A percentile compares a stretch with the other conserved stretches of the same genome.
phyloP scores from a whole-genome alignment of 2,797 vertebrate species.

The Chlorospingus semifuscus region DNA sequence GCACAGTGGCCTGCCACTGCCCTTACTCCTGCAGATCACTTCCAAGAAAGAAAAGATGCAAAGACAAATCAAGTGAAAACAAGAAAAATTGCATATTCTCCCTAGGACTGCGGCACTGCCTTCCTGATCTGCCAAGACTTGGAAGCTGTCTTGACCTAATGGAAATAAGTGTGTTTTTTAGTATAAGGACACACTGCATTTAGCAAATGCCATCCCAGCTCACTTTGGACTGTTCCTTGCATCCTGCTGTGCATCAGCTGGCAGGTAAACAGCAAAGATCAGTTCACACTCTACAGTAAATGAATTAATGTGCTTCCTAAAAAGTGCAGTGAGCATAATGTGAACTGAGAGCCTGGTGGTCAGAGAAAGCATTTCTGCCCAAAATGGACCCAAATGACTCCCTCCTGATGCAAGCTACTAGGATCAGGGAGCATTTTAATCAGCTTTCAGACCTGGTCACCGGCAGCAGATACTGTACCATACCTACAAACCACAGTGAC shows the following conservation, averaged over 20 bases:
- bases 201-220: slow-evolving; percentile 24
- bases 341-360: neutral
- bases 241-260: slow-evolving; percentile 49
- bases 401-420: neutral
- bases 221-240: slow-evolving; percentile 31
- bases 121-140: slow-evolving; percentile 8
- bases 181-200: slow-evolving; percentile 18
- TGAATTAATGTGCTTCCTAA: slow-evolving; percentile 48
- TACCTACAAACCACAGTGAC: slow-evolving; percentile 16
- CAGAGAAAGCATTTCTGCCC: neutral
- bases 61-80: neutral
- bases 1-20: neutral
- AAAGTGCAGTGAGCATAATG: neutral
- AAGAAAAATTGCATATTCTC: neutral
- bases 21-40: neutral
- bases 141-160: slow-evolving; percentile 24
- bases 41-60: neutral
- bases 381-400: neutral
- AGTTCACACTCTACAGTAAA: neutral
- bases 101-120: neutral
- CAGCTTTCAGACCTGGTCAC: neutral
- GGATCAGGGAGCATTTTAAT: neutral
- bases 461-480: neutral
- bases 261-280: slow-evolving; percentile 45
- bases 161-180: slow-evolving; percentile 15